Percentiles rank a stretch among this genome's conserved stretches.
Evolutionary conservation across 2,797 vertebrate species (phyloP).

Genomic region (Protosalanx chinensis): DNA sequence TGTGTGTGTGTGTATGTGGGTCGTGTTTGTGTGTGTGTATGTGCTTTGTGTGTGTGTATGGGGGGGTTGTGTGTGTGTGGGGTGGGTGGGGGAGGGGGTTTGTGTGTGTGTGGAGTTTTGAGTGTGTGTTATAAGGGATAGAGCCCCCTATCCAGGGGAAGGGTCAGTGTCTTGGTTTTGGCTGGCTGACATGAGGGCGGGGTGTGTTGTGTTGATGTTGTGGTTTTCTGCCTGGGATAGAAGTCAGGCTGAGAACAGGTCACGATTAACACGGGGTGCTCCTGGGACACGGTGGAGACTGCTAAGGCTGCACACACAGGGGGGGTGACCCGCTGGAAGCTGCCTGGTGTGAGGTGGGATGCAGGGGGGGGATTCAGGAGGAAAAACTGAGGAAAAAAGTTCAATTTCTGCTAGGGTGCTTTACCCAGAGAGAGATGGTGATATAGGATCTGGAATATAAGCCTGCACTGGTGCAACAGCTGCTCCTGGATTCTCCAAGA

Average conservation of each 20-base stretch:
- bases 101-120: slow-evolving; percentile 27
- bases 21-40: no score
- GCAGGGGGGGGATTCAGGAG: no score
- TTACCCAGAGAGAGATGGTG: neutral
- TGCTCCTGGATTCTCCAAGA: neutral
- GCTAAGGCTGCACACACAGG: no score
- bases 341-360: no score
- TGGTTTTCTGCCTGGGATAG: slow-evolving; percentile 6
- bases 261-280: neutral
- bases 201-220: slow-evolving; percentile 10
- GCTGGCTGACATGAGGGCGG: slow-evolving; percentile 25
- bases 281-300: no score
- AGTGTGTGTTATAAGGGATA: slow-evolving; percentile 7
- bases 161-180: slow-evolving; percentile 37
- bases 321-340: no score
- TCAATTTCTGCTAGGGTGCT: no score
- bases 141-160: neutral
- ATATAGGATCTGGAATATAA: neutral
- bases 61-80: neutral
- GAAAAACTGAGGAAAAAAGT: no score
- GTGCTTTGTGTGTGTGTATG: no score
- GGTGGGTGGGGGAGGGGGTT: slow-evolving; percentile 26
- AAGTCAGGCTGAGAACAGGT: neutral
- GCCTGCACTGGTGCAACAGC: slow-evolving; percentile 6
- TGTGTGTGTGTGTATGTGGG: neutral